These are phyloP conservation scores for Trichomalopsis sarcophagae DNA, from an alignment of 1,140 invertebrate species.

Conservation along the genomic window DNA sequence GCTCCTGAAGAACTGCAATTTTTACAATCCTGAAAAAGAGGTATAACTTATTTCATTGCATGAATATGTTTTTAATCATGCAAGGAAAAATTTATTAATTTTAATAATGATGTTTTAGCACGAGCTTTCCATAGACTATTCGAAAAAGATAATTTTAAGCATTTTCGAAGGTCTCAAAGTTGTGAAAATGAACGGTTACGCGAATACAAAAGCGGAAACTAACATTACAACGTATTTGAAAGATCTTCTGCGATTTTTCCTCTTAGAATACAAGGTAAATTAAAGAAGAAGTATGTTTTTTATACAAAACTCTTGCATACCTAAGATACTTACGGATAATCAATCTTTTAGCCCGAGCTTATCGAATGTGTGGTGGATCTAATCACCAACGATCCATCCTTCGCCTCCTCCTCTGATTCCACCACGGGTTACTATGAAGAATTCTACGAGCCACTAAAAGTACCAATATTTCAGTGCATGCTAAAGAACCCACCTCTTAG, in stretches of 20 bases:
- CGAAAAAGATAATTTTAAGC: conserved; percentile 9
- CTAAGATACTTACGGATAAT: not conserved
- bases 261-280: conserved; percentile 54
- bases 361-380: not conserved
- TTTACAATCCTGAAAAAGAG: conserved; percentile 24
- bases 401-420: not conserved
- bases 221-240: conserved; percentile 55
- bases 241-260: conserved; percentile 59
- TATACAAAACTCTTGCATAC: not conserved
- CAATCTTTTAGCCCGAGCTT: conserved; percentile 11
- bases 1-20: conserved; percentile 49
- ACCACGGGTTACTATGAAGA: not conserved
- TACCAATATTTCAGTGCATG: conserved; percentile 60
- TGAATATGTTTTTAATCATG: not conserved
- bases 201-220: not conserved
- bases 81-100: not conserved
- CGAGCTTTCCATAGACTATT: not conserved
- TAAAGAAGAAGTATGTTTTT: not conserved
- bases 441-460: conserved; percentile 57
- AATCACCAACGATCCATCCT: not conserved
- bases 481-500: conserved; percentile 57
- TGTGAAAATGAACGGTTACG: not conserved
- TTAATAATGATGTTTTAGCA: conserved; percentile 9
- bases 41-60: not conserved
- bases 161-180: conserved; percentile 27